Base-by-base conservation (phyloP, 1,140 invertebrate species). In the Leptopilina clavipes region DNA sequence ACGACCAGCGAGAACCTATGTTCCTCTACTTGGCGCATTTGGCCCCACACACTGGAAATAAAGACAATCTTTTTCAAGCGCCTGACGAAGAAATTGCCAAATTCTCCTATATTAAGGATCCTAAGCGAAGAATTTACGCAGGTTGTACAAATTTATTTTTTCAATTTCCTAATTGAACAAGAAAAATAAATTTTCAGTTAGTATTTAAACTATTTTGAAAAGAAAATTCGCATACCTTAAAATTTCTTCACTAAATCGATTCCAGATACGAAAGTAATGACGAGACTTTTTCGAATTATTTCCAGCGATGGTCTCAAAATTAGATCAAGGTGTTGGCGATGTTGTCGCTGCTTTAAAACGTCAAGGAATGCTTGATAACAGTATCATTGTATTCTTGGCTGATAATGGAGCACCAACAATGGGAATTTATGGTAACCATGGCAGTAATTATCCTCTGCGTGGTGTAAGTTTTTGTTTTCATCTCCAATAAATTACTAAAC, bases 401-500 rank as follows among this genome's bases (percentile, higher is more conserved):
- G 96, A 97, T 81, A 97, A 97, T 86, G 96, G 96, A 0, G 96
- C 94, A 0, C 93, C 95, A 18, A 94, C 95, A 0, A 86, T 91
- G 48, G 94, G 93, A 14, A 90, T 93, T 73, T 93, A 95, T 80
- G 88, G 90, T 10, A 98, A 98, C 88, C 92, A 93, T 43, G 97
- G 95, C 12, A 97, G 95, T 25, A 98, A 98, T 91, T 97, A 93
- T 91, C 97, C 97, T 44, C 89, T 98, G 0, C 93, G 95, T 89
- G 96, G 96, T 52, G 94, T 96, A 91, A 91, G 85, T 81, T 11
- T 43, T n/a, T n/a, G n/a, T n/a, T n/a, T n/a, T n/a, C n/a, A n/a
- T n/a, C n/a, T n/a, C n/a, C n/a, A n/a, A n/a, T n/a, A n/a, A n/a
- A n/a, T n/a, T n/a, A n/a, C n/a, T n/a, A n/a, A n/a, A n/a, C n/a